A percentile compares a stretch with the other conserved stretches of the same genome.
phyloP scores from a whole-genome alignment of 2,113 vertebrate species.

The Dendropsophus ebraccatus region DNA sequence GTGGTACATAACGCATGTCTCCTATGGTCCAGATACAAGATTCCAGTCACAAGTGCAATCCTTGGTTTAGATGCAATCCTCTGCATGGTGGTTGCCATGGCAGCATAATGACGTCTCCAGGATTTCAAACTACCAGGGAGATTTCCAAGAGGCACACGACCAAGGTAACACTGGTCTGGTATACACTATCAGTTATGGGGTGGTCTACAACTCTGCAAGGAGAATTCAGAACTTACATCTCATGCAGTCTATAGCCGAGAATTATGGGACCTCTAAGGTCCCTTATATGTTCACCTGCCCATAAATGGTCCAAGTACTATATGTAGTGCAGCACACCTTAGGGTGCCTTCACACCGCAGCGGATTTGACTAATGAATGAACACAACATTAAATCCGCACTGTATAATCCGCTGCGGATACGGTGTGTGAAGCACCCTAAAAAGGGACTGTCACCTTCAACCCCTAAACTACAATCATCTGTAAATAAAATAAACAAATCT shows the following conservation, averaged over 20 bases:
- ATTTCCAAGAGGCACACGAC: neutral
- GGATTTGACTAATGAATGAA: too few species aligned
- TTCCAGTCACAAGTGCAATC: neutral
- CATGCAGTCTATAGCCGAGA: neutral
- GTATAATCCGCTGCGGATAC: too few species aligned
- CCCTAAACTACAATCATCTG: too few species aligned
- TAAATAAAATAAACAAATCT: too few species aligned
- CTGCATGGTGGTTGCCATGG: conserved; percentile 3
- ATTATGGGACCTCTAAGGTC: neutral
- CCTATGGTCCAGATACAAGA: neutral
- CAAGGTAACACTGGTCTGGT: neutral
- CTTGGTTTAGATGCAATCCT: neutral
- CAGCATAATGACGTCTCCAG: neutral
- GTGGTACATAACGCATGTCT: neutral
- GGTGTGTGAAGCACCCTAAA: too few species aligned
- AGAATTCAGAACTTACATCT: neutral
- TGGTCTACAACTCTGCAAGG: neutral
- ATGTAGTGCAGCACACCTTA: too few species aligned
- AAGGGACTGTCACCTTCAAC: too few species aligned
- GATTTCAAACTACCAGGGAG: neutral
- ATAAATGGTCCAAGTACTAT: too few species aligned
- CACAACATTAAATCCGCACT: too few species aligned
- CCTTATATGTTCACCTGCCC: too few species aligned
- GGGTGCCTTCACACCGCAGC: too few species aligned
- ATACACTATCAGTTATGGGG: neutral